phyloP scores from a whole-genome alignment of 2,888 invertebrate genomes.

The Drosophila dives region DNA sequence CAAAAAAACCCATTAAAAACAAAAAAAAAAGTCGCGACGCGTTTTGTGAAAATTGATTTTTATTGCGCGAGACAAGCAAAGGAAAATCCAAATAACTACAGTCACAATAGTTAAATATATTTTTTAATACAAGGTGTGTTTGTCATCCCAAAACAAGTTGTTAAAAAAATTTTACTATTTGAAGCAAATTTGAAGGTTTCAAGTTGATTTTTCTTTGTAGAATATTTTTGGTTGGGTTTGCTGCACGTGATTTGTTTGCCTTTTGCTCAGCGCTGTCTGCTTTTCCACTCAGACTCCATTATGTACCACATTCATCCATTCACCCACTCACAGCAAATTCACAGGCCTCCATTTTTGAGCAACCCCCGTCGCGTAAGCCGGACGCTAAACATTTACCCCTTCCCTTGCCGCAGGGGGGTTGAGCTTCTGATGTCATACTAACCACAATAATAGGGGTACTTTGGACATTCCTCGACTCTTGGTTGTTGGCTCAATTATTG shows the following conservation, averaged over 20 bases:
- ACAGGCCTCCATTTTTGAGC: conserved; percentile 37
- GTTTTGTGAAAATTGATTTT: conserved; percentile 76
- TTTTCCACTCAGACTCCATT: conserved; percentile 28
- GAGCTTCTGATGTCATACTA: conserved; percentile 71
- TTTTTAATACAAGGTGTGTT: conserved; percentile 48
- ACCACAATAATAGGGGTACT: conserved; percentile 63
- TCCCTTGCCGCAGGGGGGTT: conserved; percentile 18
- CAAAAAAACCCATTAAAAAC: conserved; percentile 51
- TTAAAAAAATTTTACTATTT: conserved; percentile 4
- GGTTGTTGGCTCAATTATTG: conserved; percentile 34
- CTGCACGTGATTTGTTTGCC: conserved; percentile 67
- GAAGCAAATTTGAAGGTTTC: conserved; percentile 1
- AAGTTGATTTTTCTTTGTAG: conserved; percentile 14
- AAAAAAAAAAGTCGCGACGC: conserved; percentile 59
- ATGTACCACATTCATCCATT: conserved; percentile 13
- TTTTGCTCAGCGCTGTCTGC: conserved; percentile 43
- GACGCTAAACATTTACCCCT: conserved; percentile 25
- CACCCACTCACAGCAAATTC: conserved; percentile 12
- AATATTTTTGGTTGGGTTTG: conserved; percentile 30
- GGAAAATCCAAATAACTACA: conserved; percentile 33
- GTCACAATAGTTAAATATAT: conserved; percentile 20
- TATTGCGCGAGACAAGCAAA: conserved; percentile 59
- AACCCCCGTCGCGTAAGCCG: conserved; percentile 55
- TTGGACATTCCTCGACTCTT: conserved; percentile 64
- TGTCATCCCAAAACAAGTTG: background rate